phyloP scores from a whole-genome alignment of 1,140 invertebrate species.

The Tetramorium parvispinum region DNA sequence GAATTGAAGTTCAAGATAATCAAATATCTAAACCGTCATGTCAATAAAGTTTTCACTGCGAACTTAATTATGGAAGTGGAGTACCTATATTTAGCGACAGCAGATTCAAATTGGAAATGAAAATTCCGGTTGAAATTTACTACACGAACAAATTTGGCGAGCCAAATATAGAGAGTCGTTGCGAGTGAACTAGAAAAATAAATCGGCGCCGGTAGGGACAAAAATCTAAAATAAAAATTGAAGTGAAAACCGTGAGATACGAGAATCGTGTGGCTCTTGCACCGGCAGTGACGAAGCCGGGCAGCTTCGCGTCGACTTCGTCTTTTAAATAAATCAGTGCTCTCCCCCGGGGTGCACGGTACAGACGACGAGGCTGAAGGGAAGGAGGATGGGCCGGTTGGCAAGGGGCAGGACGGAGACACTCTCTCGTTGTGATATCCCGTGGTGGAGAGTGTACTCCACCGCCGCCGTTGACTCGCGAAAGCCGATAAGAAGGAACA shows the following conservation, averaged over 20 bases:
- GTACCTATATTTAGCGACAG: not conserved
- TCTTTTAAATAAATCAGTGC: slow-evolving; percentile 73
- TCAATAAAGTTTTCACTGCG: not conserved
- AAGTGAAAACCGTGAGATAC: not conserved
- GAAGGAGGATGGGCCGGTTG: not conserved
- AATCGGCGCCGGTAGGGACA: not conserved
- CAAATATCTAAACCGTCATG: not conserved
- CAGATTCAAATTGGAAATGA: not conserved
- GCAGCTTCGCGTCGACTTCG: slow-evolving; percentile 26
- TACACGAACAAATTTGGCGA: not conserved
- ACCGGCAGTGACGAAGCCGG: slow-evolving; percentile 18
- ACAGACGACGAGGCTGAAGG: slow-evolving; percentile 22
- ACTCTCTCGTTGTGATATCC: slow-evolving; percentile 60
- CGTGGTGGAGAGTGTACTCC: slow-evolving; percentile 44
- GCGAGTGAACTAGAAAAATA: not conserved
- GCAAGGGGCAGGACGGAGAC: slow-evolving; percentile 28
- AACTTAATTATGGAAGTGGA: not conserved
- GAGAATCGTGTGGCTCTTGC: slow-evolving; percentile 33
- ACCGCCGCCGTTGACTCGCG: slow-evolving; percentile 20
- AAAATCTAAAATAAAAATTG: not conserved
- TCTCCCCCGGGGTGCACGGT: slow-evolving; percentile 37
- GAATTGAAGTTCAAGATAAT: not conserved
- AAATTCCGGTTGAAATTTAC: slow-evolving; percentile 38
- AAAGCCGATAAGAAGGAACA: slow-evolving; percentile 65
- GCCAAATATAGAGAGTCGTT: not conserved